Evolutionary conservation across 2,888 invertebrate species (phyloP).

Genomic region (Odiellus spinosus): DNA sequence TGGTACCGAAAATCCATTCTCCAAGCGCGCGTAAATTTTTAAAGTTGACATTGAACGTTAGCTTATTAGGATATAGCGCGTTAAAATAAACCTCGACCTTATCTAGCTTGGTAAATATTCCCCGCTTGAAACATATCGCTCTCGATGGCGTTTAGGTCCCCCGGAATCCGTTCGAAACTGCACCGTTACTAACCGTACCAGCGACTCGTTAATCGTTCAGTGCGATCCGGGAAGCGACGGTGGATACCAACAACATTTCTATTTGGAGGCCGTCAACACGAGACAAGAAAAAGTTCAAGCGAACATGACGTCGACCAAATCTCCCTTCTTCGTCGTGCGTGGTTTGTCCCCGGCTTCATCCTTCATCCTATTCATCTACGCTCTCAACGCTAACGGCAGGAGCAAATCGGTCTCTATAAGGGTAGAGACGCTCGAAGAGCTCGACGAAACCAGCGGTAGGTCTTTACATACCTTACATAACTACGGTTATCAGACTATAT

Average conservation of each 20-base stretch:
- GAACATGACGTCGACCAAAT: conserved; percentile 12
- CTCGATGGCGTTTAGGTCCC: conserved; percentile 47
- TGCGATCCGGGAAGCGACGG: conserved; percentile 79
- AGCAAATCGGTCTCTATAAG: conserved; percentile 18
- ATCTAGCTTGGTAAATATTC: no score
- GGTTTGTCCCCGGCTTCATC: conserved; percentile 17
- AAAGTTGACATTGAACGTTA: no score
- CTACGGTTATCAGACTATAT: no score
- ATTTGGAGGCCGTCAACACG: conserved; percentile 46
- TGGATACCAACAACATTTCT: conserved; percentile 68
- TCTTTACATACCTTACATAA: no score
- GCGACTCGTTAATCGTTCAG: conserved; percentile 64
- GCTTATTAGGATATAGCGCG: no score
- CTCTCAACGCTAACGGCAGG: conserved; percentile 21
- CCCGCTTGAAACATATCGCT: no score
- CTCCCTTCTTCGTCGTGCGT: conserved; percentile 15
- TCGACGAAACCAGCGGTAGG: no score
- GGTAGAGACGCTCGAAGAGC: conserved; percentile 9
- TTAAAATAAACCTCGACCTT: no score
- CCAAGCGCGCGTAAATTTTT: no score
- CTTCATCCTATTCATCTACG: conserved; percentile 18
- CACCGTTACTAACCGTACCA: conserved; percentile 67
- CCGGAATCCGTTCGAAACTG: conserved; percentile 77
- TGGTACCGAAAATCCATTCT: no score
- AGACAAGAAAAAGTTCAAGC: conserved; percentile 12